Evolutionary conservation across 2,113 vertebrate genomes (phyloP).

Genomic region (Upupa epops): DNA sequence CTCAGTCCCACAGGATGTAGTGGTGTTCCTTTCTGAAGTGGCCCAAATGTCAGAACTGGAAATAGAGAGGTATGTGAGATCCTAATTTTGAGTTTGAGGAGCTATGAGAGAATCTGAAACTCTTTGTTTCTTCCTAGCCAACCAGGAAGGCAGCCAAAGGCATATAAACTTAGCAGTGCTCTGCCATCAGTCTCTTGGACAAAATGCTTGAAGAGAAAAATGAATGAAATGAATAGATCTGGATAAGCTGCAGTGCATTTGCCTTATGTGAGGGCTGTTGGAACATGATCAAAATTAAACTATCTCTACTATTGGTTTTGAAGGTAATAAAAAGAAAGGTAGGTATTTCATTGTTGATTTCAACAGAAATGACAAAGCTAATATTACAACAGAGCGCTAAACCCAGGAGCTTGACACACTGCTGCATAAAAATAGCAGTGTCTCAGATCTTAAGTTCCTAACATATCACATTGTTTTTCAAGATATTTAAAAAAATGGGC

Average conservation of each 20-base stretch:
- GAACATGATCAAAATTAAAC: neutral
- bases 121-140: neutral
- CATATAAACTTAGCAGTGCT: neutral
- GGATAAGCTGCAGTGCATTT: neutral
- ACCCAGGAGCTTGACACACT: neutral
- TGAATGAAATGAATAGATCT: neutral
- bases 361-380: neutral
- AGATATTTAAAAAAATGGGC: neutral
- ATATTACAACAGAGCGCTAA: neutral
- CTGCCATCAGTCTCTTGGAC: neutral
- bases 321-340: neutral
- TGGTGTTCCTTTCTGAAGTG: neutral
- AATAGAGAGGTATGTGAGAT: neutral
- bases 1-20: rapidly evolving
- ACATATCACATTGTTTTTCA: neutral
- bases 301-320: neutral
- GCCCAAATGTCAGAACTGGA: neutral
- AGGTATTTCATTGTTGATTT: neutral
- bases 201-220: neutral
- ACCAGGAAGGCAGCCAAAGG: neutral
- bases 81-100: neutral
- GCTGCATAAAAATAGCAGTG: neutral
- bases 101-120: neutral
- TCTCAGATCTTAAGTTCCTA: neutral
- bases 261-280: neutral